A percentile compares a stretch with the other conserved stretches of the same genome.
Conservation (phyloP, 2,888 invertebrate species). For the Perizoma flavofasciatum region DNA sequence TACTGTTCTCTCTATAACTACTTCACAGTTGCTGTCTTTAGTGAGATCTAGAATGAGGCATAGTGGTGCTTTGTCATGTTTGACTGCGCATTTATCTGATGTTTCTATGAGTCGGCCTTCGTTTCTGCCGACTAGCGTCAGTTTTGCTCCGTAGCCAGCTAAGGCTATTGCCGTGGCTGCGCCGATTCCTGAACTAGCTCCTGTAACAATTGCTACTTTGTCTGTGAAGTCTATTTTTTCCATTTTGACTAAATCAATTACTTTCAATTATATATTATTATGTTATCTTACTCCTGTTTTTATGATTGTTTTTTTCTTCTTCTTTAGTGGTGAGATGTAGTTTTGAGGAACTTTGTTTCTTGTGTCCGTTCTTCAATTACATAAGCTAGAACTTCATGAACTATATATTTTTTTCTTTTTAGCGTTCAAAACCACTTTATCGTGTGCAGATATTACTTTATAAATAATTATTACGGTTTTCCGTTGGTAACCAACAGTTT, state of each 20-base stretch:
- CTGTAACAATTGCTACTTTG: slow-evolving; percentile 61
- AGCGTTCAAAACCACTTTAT: background rate
- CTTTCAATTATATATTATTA: background rate
- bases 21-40: slow-evolving; percentile 49
- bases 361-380: background rate
- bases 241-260: slow-evolving; percentile 35
- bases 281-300: background rate
- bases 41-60: slow-evolving; percentile 50
- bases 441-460: background rate
- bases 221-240: slow-evolving; percentile 49
- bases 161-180: slow-evolving; percentile 54
- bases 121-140: slow-evolving; percentile 53
- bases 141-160: slow-evolving; percentile 48
- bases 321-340: too few relatives aligned
- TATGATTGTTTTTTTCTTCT: too few relatives aligned
- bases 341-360: background rate
- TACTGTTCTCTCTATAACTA: slow-evolving; percentile 49
- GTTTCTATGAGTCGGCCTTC: slow-evolving; percentile 47
- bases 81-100: slow-evolving; percentile 46
- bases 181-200: slow-evolving; percentile 61
- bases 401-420: too few relatives aligned
- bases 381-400: too few relatives aligned
- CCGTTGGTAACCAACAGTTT: background rate
- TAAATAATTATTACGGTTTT: background rate
- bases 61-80: slow-evolving; percentile 40